phyloP scores from a whole-genome alignment of 2,888 invertebrate species.

The Leptinotarsa tumamoca region DNA sequence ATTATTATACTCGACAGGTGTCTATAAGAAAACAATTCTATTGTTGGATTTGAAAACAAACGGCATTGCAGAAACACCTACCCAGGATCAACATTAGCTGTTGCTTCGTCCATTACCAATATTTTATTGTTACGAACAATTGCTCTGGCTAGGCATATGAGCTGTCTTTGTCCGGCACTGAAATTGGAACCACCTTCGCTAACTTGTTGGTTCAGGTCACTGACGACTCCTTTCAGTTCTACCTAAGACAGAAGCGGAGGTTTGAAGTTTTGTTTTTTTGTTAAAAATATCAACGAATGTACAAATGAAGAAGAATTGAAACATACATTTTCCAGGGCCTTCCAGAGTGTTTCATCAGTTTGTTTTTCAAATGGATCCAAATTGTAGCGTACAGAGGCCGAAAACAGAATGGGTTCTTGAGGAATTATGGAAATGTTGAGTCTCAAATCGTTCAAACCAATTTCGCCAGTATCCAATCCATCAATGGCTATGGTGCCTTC shows the following conservation, averaged over 20 bases:
- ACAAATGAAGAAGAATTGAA: too few relatives aligned
- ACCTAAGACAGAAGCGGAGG: slow-evolving; percentile 33
- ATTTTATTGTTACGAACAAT: slow-evolving; percentile 82
- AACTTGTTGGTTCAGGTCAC: slow-evolving; percentile 75
- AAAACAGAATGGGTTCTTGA: slow-evolving; percentile 89
- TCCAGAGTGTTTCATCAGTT: slow-evolving; percentile 81
- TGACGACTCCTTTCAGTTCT: slow-evolving; percentile 78
- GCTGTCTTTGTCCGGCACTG: slow-evolving; percentile 89
- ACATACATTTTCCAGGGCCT: slow-evolving; percentile 74
- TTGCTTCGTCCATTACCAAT: slow-evolving; percentile 90
- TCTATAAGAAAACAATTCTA: too few relatives aligned
- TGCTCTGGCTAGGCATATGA: slow-evolving; percentile 90
- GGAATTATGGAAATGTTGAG: slow-evolving; percentile 83
- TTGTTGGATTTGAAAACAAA: not conserved
- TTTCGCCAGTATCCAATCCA: slow-evolving; percentile 74
- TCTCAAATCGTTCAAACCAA: slow-evolving; percentile 82
- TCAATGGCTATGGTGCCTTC: slow-evolving; percentile 85
- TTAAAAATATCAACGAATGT: too few relatives aligned
- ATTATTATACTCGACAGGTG: too few relatives aligned
- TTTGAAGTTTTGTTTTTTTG: too few relatives aligned
- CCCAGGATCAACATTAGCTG: slow-evolving; percentile 84
- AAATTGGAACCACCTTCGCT: slow-evolving; percentile 85
- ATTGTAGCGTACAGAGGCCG: slow-evolving; percentile 85
- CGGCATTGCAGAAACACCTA: slow-evolving; percentile 29
- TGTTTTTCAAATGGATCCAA: slow-evolving; percentile 85